These are phyloP conservation scores for Zenarchopterus dispar DNA, from an alignment of 2,797 vertebrate species.

Conservation along the genomic window DNA sequence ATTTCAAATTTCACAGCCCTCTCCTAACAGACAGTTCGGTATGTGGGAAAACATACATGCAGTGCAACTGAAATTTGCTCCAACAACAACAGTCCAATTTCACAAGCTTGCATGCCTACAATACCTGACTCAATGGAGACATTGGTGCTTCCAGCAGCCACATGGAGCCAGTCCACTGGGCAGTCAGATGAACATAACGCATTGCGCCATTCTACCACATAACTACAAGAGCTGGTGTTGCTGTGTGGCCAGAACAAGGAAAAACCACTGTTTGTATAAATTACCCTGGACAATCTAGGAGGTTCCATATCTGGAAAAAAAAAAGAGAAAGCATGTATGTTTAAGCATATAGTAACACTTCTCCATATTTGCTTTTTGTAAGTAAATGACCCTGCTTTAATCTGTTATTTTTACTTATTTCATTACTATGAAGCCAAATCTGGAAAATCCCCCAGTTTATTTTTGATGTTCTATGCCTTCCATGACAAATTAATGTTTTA, in stretches of 20 bases:
- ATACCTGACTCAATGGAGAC: slow-evolving; percentile 72
- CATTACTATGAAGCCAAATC: too few relatives aligned
- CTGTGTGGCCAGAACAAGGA: slow-evolving; percentile 70
- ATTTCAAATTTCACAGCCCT: too few relatives aligned
- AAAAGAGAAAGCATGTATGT: not conserved
- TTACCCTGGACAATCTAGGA: slow-evolving; percentile 26
- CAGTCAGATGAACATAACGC: slow-evolving; percentile 61
- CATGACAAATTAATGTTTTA: not conserved
- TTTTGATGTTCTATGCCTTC: not conserved
- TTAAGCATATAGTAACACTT: too few relatives aligned
- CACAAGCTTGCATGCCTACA: slow-evolving; percentile 4
- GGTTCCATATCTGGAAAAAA: slow-evolving; percentile 56
- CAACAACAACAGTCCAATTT: slow-evolving; percentile 14
- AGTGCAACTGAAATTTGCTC: slow-evolving; percentile 5
- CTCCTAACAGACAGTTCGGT: too few relatives aligned
- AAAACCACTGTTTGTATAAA: slow-evolving; percentile 55
- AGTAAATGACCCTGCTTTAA: too few relatives aligned
- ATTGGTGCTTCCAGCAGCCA: slow-evolving; percentile 62
- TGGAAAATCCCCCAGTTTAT: not conserved
- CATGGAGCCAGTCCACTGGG: slow-evolving; percentile 74
- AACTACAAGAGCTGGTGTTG: slow-evolving; percentile 64
- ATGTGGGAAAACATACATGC: not conserved
- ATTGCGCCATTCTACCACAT: slow-evolving; percentile 78
- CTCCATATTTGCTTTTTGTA: too few relatives aligned
- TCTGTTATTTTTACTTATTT: too few relatives aligned